Evolutionary conservation across 2,797 vertebrate species (phyloP).

Genomic region (Peromyscus aztecus): DNA sequence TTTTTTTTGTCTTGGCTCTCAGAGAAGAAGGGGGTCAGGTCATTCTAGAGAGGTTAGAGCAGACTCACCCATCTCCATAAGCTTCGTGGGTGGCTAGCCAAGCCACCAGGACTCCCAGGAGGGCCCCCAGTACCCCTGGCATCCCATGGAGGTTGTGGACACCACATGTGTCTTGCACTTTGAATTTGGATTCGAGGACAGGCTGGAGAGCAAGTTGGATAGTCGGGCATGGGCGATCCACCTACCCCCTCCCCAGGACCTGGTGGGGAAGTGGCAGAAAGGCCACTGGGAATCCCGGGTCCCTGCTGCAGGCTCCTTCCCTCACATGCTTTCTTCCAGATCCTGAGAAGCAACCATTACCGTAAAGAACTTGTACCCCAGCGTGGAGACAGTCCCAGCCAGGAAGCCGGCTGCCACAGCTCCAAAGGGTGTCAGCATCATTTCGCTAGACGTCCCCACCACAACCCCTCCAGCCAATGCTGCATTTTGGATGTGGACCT

Average conservation of each 20-base stretch:
- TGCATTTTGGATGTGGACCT: constrained; percentile 97
- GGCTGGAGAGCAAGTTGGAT: constrained; percentile 87
- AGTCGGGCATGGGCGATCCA: neutral
- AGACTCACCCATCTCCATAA: constrained; percentile 92
- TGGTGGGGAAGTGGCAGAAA: neutral
- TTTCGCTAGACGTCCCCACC: constrained; percentile 95
- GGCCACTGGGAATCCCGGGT: neutral
- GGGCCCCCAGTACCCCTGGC: constrained; percentile 92
- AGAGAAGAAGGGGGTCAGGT: neutral
- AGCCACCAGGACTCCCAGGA: constrained; percentile 91
- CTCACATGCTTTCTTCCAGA: neutral
- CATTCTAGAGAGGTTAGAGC: neutral
- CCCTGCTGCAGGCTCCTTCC: neutral
- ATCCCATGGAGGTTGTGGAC: constrained; percentile 95
- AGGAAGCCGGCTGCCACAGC: constrained; percentile 94
- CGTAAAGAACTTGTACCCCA: constrained; percentile 92
- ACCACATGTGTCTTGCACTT: constrained; percentile 94
- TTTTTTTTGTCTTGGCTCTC: neutral
- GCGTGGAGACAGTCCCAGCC: constrained; percentile 92
- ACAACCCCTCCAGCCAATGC: constrained; percentile 92
- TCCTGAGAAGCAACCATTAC: constrained; percentile 36
- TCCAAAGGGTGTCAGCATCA: constrained; percentile 95
- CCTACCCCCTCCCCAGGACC: neutral
- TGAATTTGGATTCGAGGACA: constrained; percentile 90
- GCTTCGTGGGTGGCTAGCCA: constrained; percentile 87